These are phyloP conservation scores for Tenualosa ilisha DNA, from an alignment of 2,797 vertebrate genomes.

Conservation along the genomic window DNA sequence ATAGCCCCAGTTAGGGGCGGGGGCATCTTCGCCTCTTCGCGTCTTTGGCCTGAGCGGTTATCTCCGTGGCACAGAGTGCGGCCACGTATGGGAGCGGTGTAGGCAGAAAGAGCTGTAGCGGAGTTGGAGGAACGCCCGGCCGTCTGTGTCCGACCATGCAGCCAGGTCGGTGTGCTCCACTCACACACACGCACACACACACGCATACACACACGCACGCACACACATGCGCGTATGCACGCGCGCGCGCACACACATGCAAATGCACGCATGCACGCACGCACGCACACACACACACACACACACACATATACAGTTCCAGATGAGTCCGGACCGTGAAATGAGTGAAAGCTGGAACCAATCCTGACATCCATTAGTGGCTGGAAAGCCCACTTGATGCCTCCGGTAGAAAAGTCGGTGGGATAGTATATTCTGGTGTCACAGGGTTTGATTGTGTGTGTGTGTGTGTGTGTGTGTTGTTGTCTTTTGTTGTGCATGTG, in stretches of 20 bases:
- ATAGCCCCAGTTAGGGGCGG: too few species aligned
- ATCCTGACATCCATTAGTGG: conserved; percentile 69
- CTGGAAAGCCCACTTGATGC: conserved; percentile 58
- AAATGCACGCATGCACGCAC: not conserved
- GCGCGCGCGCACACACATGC: not conserved
- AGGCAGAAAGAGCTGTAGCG: not conserved
- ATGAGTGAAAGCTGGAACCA: conserved; percentile 68
- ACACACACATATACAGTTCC: conserved; percentile 50
- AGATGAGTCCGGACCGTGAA: conserved; percentile 65
- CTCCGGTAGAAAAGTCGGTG: not conserved
- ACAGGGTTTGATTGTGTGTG: not conserved
- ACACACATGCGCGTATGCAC: not conserved
- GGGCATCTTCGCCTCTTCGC: not conserved
- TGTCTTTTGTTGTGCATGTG: not conserved
- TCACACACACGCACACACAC: not conserved
- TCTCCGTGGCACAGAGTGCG: not conserved
- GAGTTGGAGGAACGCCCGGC: not conserved
- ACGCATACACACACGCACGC: not conserved
- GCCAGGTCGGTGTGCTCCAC: not conserved
- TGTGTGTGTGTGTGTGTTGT: not conserved
- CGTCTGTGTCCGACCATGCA: not conserved
- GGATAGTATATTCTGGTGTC: not conserved
- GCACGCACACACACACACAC: not conserved
- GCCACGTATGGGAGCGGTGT: not conserved
- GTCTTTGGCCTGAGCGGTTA: not conserved